phyloP scores from a whole-genome alignment of 1,140 invertebrate genomes.

The Heliothis virescens region DNA sequence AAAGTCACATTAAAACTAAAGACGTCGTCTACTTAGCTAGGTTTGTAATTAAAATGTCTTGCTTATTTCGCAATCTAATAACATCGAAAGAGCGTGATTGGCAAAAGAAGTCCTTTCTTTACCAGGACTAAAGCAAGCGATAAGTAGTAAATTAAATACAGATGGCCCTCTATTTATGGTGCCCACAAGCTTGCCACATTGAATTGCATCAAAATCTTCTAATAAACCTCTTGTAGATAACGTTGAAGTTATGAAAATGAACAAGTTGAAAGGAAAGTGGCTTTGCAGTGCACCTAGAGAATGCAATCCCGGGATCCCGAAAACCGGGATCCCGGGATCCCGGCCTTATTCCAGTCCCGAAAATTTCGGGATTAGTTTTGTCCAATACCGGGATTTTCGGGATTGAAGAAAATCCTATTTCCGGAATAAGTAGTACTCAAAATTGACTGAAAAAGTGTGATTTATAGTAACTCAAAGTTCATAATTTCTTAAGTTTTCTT shows the following conservation, averaged over 20 bases:
- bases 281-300: constrained; percentile 33
- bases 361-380: too few relatives aligned
- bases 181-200: constrained; percentile 21
- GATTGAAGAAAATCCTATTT: too few relatives aligned
- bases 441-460: too few relatives aligned
- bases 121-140: neutral
- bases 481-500: too few relatives aligned
- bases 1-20: neutral
- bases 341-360: too few relatives aligned
- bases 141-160: constrained; percentile 22
- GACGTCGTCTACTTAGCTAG: neutral
- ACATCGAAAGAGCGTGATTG: constrained; percentile 1
- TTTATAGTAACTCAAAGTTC: too few relatives aligned
- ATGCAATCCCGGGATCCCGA: too few relatives aligned
- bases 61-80: constrained; percentile 24
- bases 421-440: too few relatives aligned
- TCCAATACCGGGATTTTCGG: too few relatives aligned
- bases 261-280: constrained; percentile 54
- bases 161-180: constrained; percentile 10
- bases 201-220: constrained; percentile 33
- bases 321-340: too few relatives aligned
- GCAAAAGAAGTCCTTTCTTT: constrained; percentile 33
- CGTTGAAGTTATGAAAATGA: constrained; percentile 53
- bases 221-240: constrained; percentile 49
- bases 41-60: constrained; percentile 25